phyloP scores from a whole-genome alignment of 2,113 vertebrate species.

The Crotalus helleri region DNA sequence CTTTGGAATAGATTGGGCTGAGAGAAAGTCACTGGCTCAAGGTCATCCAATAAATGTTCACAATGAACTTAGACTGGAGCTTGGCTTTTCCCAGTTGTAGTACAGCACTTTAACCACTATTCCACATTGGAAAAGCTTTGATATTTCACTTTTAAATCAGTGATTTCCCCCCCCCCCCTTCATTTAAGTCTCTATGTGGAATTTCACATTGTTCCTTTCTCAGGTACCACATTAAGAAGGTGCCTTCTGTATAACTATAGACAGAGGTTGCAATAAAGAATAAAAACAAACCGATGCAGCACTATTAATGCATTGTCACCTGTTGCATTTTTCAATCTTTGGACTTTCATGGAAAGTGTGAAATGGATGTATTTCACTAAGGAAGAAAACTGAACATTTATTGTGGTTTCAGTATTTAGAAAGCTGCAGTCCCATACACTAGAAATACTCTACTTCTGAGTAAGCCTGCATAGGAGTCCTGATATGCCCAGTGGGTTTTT shows the following conservation, averaged over 20 bases:
- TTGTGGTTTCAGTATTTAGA: background rate
- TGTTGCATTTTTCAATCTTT: conserved; percentile 47
- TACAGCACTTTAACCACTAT: background rate
- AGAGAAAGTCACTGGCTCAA: background rate
- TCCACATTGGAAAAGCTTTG: background rate
- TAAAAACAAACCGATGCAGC: accelerated
- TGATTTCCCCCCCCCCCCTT: background rate
- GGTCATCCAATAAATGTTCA: background rate
- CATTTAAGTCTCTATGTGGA: background rate
- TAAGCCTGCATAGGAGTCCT: background rate
- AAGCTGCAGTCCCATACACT: background rate
- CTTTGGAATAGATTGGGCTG: background rate
- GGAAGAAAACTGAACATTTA: background rate
- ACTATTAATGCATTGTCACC: conserved; percentile 24
- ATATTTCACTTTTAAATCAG: background rate
- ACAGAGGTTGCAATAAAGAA: background rate
- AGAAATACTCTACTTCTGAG: background rate
- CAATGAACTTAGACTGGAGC: background rate
- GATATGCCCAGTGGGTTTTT: background rate
- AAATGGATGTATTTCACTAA: background rate
- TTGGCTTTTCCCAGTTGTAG: background rate
- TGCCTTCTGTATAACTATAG: background rate
- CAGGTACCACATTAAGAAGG: background rate
- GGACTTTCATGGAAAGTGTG: background rate
- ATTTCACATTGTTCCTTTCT: background rate